Base-by-base conservation (phyloP, 2,797 vertebrate genomes). In the Anguilla marmorata region DNA sequence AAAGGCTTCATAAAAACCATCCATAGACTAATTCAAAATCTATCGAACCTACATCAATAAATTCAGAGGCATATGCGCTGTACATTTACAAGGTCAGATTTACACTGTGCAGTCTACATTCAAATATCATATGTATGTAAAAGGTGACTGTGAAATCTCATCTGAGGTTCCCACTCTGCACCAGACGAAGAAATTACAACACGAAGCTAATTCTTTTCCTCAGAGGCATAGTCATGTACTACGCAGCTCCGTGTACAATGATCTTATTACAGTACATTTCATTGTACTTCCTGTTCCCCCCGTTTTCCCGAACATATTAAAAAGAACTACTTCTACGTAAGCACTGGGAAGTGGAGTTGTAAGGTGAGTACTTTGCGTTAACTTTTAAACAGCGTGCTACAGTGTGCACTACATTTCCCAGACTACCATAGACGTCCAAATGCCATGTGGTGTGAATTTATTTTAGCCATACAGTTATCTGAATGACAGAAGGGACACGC, bases 131-230 rank as follows among this genome's bases (percentile, higher is more conserved):
- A 85, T 14, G 33, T 52, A 41, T 69, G 63, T 37, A 48, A 72
- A n/a, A 14, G 7, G 27, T 27, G n/a, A 16, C 48, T 14, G 4
- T 83, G 87, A 85, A 41, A 52, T 58, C 89, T 90, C 87, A 92
- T 90, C 90, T 86, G 84, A 90, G 89, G 90, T 91, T 84, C 92
- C 90, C 91, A 91, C 91, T 66, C 63, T n/a, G 63, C 63, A 66
- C 63, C 8, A 66, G 63, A n/a, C 63, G 24, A 66, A 66, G 24
- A 69, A 69, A 69, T 69, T 27, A 69, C 63, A 27, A n/a, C n/a
- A 69, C 56, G 16, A 69, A 66, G 63, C 5, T 24, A 27, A 27
- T n/a, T n/a, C 9, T 9, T 69, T 69, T 9, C 6, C 24, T 69
- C 63, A 27, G 63, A 69, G 7, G 24, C 7, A 69, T 27, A n/a